Evolutionary conservation across 2,888 invertebrate species (phyloP), one percentile per base, ranked within the genome.

Genomic region (Andrena minutula): DNA sequence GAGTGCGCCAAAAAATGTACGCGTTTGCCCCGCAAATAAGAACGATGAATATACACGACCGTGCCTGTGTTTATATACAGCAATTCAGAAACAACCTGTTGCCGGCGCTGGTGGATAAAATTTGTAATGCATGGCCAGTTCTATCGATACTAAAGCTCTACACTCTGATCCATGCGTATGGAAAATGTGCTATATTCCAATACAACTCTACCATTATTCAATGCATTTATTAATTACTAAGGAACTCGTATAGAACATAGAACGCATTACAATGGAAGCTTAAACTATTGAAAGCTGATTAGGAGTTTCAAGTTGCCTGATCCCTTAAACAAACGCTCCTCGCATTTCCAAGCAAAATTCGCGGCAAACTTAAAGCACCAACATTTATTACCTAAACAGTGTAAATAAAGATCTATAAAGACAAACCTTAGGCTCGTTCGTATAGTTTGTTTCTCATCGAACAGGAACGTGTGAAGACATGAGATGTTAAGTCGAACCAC

Each of bases 401-500:
- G 10, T 64, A 64, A 58, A 32, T 72, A 75, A 66, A 71, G 70
- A 66, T 63, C 56, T 49, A 10, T 41, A 23, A 60, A 63, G 6
- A 72, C 8, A 66, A 75, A 49, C 60, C 49, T 71, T 83, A 74
- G 69, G 82, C 65, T 85, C 73, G 66, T 81, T 80, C 79, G 72
- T 63, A 64, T 30, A 70, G 68, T 82, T 78, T 72, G 30, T 56
- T 28, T 72, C 47, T 58, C 66, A 71, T 73, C 76, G 69, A 80
- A 82, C 86, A 88, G 88, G 88, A 88, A 88, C 88, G 84, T 81
- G 65, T 74, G 65, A 32, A 64, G 58, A 53, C 61, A 68, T 73
- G 61, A 53, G 56, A 41, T 56, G 60, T 51, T 65, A 63, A 80
- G 71, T 41, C 47, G 49, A 58, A n/a, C 7, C 35, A 79, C 71